Base-by-base conservation (phyloP, 2,888 invertebrate species). In the Pycnomerus fuliginosus region DNA sequence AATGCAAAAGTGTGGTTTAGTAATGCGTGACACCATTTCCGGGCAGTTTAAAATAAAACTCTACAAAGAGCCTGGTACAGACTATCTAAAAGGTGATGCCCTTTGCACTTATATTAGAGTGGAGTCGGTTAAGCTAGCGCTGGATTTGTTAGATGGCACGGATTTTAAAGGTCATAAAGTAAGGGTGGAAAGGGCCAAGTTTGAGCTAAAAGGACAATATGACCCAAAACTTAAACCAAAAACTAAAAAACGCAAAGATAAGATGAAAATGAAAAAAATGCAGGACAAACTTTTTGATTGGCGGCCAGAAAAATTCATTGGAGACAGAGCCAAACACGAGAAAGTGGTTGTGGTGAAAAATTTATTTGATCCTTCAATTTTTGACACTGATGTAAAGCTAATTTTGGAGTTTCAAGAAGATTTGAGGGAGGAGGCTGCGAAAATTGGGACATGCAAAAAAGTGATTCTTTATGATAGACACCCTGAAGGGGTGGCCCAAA, bases 271-370 rank as follows among this genome's bases (percentile, higher is more conserved):
- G 39, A 90, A 90, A 72, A 92, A 92, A 70, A 85, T 87, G 73
- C 91, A 97, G 67, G 90, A 95, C 67, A 95, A 92, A 66, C 74
- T 97, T 32, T 91, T 99, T 69, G 96, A 94, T 69, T 99, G 99
- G 99, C 79, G 91, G 46, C 96, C 97, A 0, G 97, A 98, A 59
- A 91, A 90, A 68, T 79, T 90, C 67, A 75, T 85, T 17, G 92
- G 91, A 1, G 90, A 91, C 62, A 79, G 94, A 34, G 80, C 85
- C 0, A 93, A 91, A 67, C 85, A 90, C 69, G 98, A 99, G 69
- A 84, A 85, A 65, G 80, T 90, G 33, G 94, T 99, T 0, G 87
- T 99, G 32, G 80, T 99, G 5, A 94, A 91, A 69, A 96, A 98
- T 71, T 79, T 96, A 37, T 99, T 99, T 71, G 83, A 86, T 46